phyloP scores from a whole-genome alignment of 2,113 vertebrate genomes.

The Nothobranchius furzeri region DNA sequence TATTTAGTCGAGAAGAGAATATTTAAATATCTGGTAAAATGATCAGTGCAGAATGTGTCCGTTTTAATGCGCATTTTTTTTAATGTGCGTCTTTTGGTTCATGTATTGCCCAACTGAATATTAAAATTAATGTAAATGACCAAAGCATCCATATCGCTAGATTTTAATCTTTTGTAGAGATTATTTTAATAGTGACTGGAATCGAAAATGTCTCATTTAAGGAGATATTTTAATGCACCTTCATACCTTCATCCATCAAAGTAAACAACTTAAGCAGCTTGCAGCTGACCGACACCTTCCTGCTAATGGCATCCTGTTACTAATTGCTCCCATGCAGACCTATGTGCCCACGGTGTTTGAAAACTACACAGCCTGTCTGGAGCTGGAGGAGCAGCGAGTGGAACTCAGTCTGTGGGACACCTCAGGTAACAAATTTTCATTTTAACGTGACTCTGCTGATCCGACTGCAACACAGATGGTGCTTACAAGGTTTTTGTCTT shows the following conservation, averaged over 20 bases:
- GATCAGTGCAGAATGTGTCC: slow-evolving; percentile 33
- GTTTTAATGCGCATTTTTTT: slow-evolving; percentile 52
- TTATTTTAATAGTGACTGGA: slow-evolving; percentile 4
- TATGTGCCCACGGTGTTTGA: slow-evolving; percentile 97
- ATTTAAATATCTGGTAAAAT: background rate
- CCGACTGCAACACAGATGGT: slow-evolving; percentile 17
- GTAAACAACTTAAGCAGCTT: slow-evolving; percentile 38
- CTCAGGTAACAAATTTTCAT: slow-evolving; percentile 82
- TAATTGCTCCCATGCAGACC: slow-evolving; percentile 79
- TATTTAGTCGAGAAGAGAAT: too few relatives aligned
- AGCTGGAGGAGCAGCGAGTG: slow-evolving; percentile 93
- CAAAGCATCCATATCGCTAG: background rate
- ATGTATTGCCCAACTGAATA: too few relatives aligned
- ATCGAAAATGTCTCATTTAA: slow-evolving; percentile 3
- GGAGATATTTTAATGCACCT: background rate
- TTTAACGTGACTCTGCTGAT: background rate
- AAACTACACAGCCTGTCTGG: slow-evolving; percentile 96
- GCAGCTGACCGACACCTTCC: slow-evolving; percentile 44
- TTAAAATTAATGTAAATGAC: background rate
- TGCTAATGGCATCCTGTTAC: slow-evolving; percentile 48
- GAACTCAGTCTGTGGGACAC: slow-evolving; percentile 98
- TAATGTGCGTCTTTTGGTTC: too few relatives aligned
- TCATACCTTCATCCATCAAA: background rate
- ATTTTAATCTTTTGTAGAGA: background rate
- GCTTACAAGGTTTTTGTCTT: background rate